These are phyloP conservation scores for Pyrochroa serraticornis DNA, from an alignment of 2,888 invertebrate species.

Conservation along the genomic window DNA sequence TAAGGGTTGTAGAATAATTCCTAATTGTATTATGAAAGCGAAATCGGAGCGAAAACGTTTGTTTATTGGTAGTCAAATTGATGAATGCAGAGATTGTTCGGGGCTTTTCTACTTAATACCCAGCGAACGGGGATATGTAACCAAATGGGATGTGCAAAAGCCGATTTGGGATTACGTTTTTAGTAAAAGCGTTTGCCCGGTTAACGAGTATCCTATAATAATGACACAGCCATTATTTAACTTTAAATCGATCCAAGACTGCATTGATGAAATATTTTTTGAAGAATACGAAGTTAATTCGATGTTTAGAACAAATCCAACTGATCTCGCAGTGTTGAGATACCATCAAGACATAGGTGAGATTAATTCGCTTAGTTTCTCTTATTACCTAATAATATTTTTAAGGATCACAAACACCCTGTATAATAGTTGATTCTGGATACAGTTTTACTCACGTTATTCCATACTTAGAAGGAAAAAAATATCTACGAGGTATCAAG, in stretches of 20 bases:
- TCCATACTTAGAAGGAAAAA: conserved; percentile 79
- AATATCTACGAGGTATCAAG: conserved; percentile 69
- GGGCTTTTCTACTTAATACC: conserved; percentile 93
- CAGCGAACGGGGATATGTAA: conserved; percentile 92
- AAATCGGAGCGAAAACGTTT: conserved; percentile 93
- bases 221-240: conserved; percentile 95
- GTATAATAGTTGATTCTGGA: conserved; percentile 88
- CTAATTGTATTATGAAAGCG: conserved; percentile 98
- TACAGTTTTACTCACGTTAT: conserved; percentile 95
- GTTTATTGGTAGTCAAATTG: conserved; percentile 93
- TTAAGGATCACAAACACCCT: conserved; percentile 37
- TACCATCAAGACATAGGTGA: conserved; percentile 36
- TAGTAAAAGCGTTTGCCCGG: conserved; percentile 81
- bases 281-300: conserved; percentile 95
- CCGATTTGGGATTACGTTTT: conserved; percentile 96
- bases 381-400: background rate
- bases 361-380: background rate
- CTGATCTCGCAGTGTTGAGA: conserved; percentile 68
- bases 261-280: conserved; percentile 94
- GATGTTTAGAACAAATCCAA: conserved; percentile 78
- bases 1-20: conserved; percentile 67
- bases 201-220: conserved; percentile 79
- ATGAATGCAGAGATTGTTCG: conserved; percentile 95
- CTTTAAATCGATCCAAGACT: conserved; percentile 90
- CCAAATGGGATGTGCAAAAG: conserved; percentile 96